phyloP scores from a whole-genome alignment of 1,140 invertebrate genomes.

The Nautilus pompilius region DNA sequence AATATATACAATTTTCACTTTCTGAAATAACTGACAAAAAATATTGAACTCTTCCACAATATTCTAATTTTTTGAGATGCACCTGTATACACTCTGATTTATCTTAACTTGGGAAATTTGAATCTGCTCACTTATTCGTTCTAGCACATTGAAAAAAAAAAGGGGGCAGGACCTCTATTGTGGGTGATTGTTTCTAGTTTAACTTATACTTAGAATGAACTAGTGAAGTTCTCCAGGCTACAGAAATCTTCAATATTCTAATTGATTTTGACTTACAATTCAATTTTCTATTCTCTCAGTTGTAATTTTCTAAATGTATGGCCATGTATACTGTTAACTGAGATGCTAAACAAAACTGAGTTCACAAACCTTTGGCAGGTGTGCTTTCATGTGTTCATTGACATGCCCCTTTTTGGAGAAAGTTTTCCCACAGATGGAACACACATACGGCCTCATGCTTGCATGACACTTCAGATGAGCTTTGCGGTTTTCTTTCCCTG shows the following conservation, averaged over 20 bases:
- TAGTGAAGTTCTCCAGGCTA: no score
- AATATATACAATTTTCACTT: no score
- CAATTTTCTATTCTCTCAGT: not conserved
- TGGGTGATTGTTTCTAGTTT: no score
- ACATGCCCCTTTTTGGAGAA: constrained; percentile 47
- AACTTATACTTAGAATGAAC: no score
- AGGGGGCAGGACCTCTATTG: no score
- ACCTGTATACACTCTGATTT: no score
- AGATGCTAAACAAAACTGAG: not conserved
- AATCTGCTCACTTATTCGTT: no score
- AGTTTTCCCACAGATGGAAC: constrained; percentile 76
- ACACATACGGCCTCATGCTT: constrained; percentile 85
- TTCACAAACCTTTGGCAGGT: not conserved
- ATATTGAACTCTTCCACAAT: no score
- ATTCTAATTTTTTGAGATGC: no score
- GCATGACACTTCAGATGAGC: constrained; percentile 63
- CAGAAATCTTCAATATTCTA: not conserved
- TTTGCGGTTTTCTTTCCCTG: constrained; percentile 46
- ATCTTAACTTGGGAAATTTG: no score
- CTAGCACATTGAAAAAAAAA: no score
- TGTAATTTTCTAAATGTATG: not conserved
- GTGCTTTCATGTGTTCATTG: constrained; percentile 46
- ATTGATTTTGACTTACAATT: not conserved
- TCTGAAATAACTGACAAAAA: no score
- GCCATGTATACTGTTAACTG: not conserved